A percentile compares a stretch with the other conserved stretches of the same genome.
phyloP scores from a whole-genome alignment of 1,140 invertebrate genomes.

The Homalodisca vitripennis region DNA sequence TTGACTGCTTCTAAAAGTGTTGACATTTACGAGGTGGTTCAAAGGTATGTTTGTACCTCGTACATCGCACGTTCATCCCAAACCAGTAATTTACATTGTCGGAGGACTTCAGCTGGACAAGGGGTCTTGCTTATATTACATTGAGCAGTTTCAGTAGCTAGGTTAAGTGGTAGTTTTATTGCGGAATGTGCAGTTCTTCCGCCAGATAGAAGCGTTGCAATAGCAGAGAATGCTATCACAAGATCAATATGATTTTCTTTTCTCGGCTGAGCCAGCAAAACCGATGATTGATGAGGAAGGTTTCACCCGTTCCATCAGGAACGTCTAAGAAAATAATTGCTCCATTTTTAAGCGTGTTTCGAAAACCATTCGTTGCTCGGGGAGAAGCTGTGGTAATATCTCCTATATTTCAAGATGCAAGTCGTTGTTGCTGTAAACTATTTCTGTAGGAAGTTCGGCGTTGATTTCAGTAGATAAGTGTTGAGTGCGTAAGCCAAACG shows the following conservation, averaged over 20 bases:
- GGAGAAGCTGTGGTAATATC: not conserved
- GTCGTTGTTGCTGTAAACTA: not conserved
- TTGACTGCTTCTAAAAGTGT: not conserved
- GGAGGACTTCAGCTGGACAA: not conserved
- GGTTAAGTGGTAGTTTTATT: slow-evolving; percentile 48
- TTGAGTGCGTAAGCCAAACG: not conserved
- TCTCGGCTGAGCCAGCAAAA: not conserved
- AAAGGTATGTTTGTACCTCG: slow-evolving; percentile 39
- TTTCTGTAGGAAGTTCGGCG: not conserved
- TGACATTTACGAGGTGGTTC: slow-evolving; percentile 42
- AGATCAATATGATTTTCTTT: slow-evolving; percentile 43
- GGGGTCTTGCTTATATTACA: slow-evolving; percentile 4
- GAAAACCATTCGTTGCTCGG: not conserved
- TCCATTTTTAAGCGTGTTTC: not conserved
- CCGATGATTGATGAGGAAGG: not conserved
- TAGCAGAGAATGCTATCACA: slow-evolving; percentile 54
- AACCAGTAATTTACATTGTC: not conserved
- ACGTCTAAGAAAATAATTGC: slow-evolving; percentile 42
- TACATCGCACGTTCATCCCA: slow-evolving; percentile 39
- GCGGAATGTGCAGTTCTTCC: slow-evolving; percentile 53
- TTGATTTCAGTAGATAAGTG: not conserved
- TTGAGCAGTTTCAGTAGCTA: not conserved
- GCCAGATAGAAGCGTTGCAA: slow-evolving; percentile 52
- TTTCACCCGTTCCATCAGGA: slow-evolving; percentile 44
- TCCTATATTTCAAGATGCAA: not conserved